Evolutionary conservation across 2,797 vertebrate species (phyloP).

Genomic region (Streptopelia turtur): DNA sequence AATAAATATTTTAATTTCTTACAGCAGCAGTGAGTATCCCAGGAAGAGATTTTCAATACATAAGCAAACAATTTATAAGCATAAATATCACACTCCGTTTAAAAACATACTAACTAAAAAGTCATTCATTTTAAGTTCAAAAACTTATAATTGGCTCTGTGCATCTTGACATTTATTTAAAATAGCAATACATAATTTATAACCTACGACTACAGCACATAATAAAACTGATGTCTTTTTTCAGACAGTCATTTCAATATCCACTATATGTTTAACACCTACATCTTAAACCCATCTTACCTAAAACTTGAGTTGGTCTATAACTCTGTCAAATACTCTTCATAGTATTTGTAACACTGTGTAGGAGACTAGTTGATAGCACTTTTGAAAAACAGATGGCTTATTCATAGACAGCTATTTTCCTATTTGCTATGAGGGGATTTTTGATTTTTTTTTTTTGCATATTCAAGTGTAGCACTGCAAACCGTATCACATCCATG

Average conservation of each 20-base stretch:
- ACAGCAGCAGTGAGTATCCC: neutral
- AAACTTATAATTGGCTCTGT: neutral
- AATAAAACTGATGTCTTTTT: neutral
- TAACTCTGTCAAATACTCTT: neutral
- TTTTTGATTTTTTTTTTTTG: neutral
- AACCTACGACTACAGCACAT: neutral
- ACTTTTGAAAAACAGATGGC: neutral
- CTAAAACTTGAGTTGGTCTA: neutral
- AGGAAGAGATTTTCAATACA: neutral
- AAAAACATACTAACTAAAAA: neutral
- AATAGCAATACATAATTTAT: neutral
- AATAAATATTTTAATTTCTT: conserved; percentile 20
- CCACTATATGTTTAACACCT: neutral
- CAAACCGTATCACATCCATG: neutral
- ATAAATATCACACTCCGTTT: neutral
- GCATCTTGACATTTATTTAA: neutral
- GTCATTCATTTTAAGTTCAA: neutral
- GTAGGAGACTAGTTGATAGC: neutral
- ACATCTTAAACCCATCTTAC: neutral
- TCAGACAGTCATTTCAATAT: neutral
- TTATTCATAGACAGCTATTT: neutral
- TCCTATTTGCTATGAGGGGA: neutral
- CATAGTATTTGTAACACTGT: neutral
- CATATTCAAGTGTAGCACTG: neutral
- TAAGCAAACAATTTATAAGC: neutral